A percentile compares a stretch with the other conserved stretches of the same genome.
phyloP scores from a whole-genome alignment of 2,113 vertebrate genomes.

The Setophaga coronata region DNA sequence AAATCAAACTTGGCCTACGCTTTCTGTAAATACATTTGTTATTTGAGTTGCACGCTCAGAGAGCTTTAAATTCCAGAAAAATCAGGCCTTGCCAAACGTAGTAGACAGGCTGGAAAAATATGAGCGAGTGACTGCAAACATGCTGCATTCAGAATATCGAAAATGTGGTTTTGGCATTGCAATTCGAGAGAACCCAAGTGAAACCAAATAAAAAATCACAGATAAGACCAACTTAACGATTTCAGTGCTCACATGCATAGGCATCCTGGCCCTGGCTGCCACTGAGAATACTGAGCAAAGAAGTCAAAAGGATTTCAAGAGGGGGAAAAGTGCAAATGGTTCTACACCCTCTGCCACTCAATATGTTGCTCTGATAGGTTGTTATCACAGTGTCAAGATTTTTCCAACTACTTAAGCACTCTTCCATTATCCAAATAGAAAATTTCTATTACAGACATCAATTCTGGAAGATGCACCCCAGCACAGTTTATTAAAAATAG shows the following conservation, averaged over 20 bases:
- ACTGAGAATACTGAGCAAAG: background rate
- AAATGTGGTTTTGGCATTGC: conserved; percentile 7
- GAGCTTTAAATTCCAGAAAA: background rate
- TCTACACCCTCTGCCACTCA: background rate
- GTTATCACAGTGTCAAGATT: background rate
- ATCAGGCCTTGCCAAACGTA: background rate
- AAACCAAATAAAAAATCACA: background rate
- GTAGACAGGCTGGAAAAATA: background rate
- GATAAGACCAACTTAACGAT: background rate
- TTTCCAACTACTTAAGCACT: background rate
- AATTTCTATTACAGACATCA: background rate
- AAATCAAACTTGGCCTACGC: background rate
- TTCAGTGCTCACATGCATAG: background rate
- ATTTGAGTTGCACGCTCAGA: background rate
- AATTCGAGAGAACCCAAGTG: background rate
- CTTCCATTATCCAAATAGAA: background rate
- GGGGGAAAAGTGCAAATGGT: background rate
- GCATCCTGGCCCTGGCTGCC: background rate
- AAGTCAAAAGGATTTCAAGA: background rate
- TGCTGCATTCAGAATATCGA: background rate
- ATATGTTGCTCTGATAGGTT: background rate
- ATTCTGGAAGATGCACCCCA: background rate
- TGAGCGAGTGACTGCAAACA: background rate
- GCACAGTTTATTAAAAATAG: background rate
- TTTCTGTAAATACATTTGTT: background rate